phyloP scores from a whole-genome alignment of 1,140 invertebrate species.

The Drosophila truncata region DNA sequence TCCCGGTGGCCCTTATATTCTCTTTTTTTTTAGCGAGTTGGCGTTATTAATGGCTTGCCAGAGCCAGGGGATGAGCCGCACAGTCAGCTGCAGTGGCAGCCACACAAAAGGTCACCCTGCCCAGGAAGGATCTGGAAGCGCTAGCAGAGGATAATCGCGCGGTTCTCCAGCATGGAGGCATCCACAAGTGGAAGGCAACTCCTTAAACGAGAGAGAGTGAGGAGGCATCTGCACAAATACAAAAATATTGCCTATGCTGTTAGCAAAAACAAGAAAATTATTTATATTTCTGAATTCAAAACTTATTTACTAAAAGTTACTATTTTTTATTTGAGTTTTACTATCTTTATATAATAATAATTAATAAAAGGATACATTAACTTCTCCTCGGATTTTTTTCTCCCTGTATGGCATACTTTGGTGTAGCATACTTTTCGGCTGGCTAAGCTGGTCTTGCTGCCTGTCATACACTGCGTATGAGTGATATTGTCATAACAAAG shows the following conservation, averaged over 20 bases:
- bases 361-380: not conserved
- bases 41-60: conserved; percentile 66
- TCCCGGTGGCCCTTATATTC: not conserved
- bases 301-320: not conserved
- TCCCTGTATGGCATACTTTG: not conserved
- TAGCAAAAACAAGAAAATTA: not conserved
- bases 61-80: conserved; percentile 33
- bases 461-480: conserved; percentile 39
- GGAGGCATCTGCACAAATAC: not conserved
- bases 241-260: not conserved
- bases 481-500: conserved; percentile 38
- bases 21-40: conserved; percentile 14
- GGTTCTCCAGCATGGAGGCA: conserved; percentile 1
- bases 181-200: conserved; percentile 8
- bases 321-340: not conserved
- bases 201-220: not conserved
- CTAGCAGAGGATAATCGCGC: conserved; percentile 22
- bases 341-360: not conserved
- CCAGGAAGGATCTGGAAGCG: conserved; percentile 1
- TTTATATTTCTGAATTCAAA: too few species aligned
- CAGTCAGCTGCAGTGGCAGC: conserved; percentile 28
- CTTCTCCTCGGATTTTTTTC: not conserved
- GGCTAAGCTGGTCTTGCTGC: conserved; percentile 26
- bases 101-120: conserved; percentile 62
- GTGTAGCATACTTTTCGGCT: conserved; percentile 46